These are phyloP conservation scores for Myripristis jacobus DNA, from an alignment of 2,797 vertebrate species.

Conservation along the genomic window DNA sequence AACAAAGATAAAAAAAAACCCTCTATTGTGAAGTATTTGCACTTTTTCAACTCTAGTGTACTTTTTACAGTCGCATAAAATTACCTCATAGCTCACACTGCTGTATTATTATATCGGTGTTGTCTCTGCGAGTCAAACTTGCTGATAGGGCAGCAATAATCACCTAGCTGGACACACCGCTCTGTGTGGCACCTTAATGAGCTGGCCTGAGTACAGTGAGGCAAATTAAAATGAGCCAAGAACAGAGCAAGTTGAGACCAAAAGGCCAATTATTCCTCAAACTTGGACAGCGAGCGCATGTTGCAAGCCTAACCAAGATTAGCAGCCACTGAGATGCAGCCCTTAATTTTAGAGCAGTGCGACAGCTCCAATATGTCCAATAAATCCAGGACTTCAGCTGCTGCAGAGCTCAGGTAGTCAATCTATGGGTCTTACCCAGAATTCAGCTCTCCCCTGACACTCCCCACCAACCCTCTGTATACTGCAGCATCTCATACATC, in stretches of 20 bases:
- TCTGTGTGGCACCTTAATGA: constrained; percentile 32
- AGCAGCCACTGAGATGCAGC: constrained; percentile 36
- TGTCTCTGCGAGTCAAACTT: constrained; percentile 20
- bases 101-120: constrained; percentile 24
- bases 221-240: constrained; percentile 41
- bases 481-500: constrained; percentile 71
- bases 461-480: constrained; percentile 52
- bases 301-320: constrained; percentile 48
- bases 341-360: constrained; percentile 51
- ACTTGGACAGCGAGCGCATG: constrained; percentile 33
- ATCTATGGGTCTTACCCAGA: constrained; percentile 65
- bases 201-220: constrained; percentile 20
- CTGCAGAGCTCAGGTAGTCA: constrained; percentile 68
- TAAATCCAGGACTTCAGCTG: constrained; percentile 56
- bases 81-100: background rate
- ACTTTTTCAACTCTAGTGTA: constrained; percentile 12
- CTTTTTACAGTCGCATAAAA: constrained; percentile 14
- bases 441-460: constrained; percentile 55
- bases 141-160: constrained; percentile 49
- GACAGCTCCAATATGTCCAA: constrained; percentile 45
- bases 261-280: constrained; percentile 38
- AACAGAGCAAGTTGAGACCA: constrained; percentile 28
- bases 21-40: background rate
- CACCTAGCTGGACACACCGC: constrained; percentile 38
- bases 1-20: background rate